A percentile compares a stretch with the other conserved stretches of the same genome.
These are phyloP conservation scores for Folsomia candida DNA, from an alignment of 2,888 invertebrate genomes.

Conservation along the genomic window DNA sequence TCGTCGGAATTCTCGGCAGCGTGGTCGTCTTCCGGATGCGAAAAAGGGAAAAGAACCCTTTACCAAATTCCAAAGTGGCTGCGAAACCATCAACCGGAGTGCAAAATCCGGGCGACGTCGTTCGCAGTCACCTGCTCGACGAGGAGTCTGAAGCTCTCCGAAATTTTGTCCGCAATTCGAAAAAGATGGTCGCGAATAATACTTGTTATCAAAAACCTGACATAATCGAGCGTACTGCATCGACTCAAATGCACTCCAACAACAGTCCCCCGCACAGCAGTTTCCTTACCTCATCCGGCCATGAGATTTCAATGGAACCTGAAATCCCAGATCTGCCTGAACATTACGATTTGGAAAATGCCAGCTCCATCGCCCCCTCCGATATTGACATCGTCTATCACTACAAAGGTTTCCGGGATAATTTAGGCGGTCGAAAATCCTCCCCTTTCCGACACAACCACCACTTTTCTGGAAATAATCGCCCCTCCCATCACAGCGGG, in stretches of 20 bases:
- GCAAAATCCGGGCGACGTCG: conserved; percentile 68
- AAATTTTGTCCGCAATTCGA: conserved; percentile 47
- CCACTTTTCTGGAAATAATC: conserved; percentile 45
- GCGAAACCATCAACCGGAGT: conserved; percentile 49
- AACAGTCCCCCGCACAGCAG: conserved; percentile 57
- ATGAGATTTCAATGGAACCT: conserved; percentile 58
- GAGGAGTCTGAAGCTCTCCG: conserved; percentile 48
- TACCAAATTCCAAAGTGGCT: conserved; percentile 56
- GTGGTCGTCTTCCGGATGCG: conserved; percentile 88
- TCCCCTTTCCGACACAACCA: conserved; percentile 51
- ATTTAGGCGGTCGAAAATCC: conserved; percentile 51
- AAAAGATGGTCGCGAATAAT: conserved; percentile 41
- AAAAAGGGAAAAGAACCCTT: conserved; percentile 74
- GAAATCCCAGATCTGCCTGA: conserved; percentile 77
- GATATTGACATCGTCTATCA: conserved; percentile 96
- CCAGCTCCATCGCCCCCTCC: conserved; percentile 94
- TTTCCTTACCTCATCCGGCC: conserved; percentile 28
- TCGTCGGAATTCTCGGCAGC: conserved; percentile 83
- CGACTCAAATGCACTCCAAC: conserved; percentile 69
- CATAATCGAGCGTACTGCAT: conserved; percentile 72
- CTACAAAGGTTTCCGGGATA: conserved; percentile 86
- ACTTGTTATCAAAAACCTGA: conserved; percentile 80
- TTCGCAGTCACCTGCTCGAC: conserved; percentile 76
- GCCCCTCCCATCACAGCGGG: conserved; percentile 44
- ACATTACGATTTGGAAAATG: conserved; percentile 94